Evolutionary conservation across 1,140 invertebrate genomes (phyloP), one percentile per base, ranked within the genome.

Genomic region (Goniozus legneri): DNA sequence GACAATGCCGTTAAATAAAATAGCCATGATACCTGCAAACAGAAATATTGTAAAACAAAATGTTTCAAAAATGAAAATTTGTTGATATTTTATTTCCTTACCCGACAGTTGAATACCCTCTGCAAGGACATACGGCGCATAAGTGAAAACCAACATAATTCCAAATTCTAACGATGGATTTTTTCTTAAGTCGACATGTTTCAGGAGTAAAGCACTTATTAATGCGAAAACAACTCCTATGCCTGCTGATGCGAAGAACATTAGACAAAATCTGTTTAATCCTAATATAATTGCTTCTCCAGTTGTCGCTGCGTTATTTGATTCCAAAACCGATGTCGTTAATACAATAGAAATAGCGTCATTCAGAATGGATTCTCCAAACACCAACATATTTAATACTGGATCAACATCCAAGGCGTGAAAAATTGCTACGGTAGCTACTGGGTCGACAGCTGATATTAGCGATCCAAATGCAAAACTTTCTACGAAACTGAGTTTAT

Each of bases 381-480:
- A 97, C 0, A 98, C 95, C 74, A 98, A 88, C 94, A 98, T 98
- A 76, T 98, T 97, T 0, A 98, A 77, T 3, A 98, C 87, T 13
- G 93, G 94, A 76, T 96, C 92, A 1, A 97, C 88, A 75, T 98
- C 89, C 2, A 98, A 75, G 8, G 95, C 94, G 77, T 98, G 92
- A 68, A 99, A 99, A 57, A 99, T 99, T 2, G 97, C 96, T 31
- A 99, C 85, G 0, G 94, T 97, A 10, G 96, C 95, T 6, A 99
- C 96, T 3, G 96, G 96, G 80, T 98, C 96, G 12, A 99, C 95
- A 39, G 96, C 96, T n/a, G 94, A 97, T 67, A 98, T 98, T 21
- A 98, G 71, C 2, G 95, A 97, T 3, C 95, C 95, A 81, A 98
- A 98, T 1, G 96, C 95, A 83, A 98, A 97, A 53, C 94, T 97